Evolutionary conservation across 2,888 invertebrate species (phyloP), one percentile per base, ranked within the genome.

Genomic region (Lasioglossum pauxillum): DNA sequence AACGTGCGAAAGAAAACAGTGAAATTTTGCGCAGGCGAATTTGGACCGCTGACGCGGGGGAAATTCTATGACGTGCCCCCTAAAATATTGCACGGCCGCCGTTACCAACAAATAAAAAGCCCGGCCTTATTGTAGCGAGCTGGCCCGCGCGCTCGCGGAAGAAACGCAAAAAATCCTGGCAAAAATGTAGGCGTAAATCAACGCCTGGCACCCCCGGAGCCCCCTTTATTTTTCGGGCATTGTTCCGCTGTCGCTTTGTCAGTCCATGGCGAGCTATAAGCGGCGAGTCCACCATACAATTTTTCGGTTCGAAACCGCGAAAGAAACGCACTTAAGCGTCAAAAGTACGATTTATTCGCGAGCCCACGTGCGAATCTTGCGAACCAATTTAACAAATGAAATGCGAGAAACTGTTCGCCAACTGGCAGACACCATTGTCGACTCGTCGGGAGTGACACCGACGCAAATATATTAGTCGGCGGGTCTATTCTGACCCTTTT

Each of bases 11-110:
- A 41, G 44, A 69, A 16, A 41, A n/a, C 35, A 19, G 12, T n/a
- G 69, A 83, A 83, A 76, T 78, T 84, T 84, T 78, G 44, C 72
- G 38, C 41, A 57, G 69, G 53, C 73, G 64, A 64, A 74, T 57
- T 83, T 38, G 60, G 46, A 14, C 49, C 78, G 49, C 57, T 60
- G 84, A 83, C 83, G 83, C 69, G 78, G 74, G 78, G 74, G 35
- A 78, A 78, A 83, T 60, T 74, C 69, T 64, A 27, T 49, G 74
- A 75, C 84, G 84, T 71, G 71, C 14, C 75, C 75, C 60, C 10
- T 83, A 71, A 84, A 84, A 84, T 83, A 84, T 83, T 49, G 74
- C 83, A 0, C 77, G 27, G 31, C 38, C 77, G 67, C 67, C 31
- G 74, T 69, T 46, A 38, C 73, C 84, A 23, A 69, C 35, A 35